Conservation (phyloP, 1,140 invertebrate genomes). For the Ceratina japonica region DNA sequence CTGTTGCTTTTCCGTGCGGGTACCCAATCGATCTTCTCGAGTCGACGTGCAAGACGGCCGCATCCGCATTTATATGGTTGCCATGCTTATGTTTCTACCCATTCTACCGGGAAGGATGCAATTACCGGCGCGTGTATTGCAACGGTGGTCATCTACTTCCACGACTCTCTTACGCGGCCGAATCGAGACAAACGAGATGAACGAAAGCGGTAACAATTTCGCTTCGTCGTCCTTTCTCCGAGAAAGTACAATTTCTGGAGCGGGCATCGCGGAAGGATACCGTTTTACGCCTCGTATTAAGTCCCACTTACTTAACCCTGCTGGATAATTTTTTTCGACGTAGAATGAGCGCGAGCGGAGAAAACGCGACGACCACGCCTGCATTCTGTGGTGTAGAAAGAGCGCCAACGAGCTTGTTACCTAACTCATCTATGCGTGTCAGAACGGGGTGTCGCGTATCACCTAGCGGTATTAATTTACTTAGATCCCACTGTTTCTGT, state of each 20-base stretch:
- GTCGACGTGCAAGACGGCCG: slow-evolving; percentile 20
- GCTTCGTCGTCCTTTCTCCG: not conserved
- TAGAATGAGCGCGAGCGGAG: slow-evolving; percentile 24
- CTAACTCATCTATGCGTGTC: slow-evolving; percentile 56
- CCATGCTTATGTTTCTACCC: slow-evolving; percentile 1
- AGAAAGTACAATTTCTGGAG: not conserved
- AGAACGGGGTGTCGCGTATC: slow-evolving; percentile 62
- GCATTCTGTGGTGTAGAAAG: slow-evolving; percentile 65
- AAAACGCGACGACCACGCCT: slow-evolving; percentile 59
- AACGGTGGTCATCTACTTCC: no score
- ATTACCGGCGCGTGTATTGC: not conserved
- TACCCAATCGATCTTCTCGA: slow-evolving; percentile 13
- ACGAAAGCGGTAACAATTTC: not conserved
- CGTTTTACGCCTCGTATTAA: not conserved
- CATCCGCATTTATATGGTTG: slow-evolving; percentile 52
- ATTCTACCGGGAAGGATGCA: not conserved
- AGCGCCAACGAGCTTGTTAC: slow-evolving; percentile 60
- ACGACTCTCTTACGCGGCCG: not conserved
- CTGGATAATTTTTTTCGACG: slow-evolving; percentile 13
- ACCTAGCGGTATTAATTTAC: slow-evolving; percentile 62
- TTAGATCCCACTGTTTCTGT: slow-evolving; percentile 46
- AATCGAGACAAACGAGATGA: not conserved
- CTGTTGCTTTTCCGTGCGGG: not conserved
- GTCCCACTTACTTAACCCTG: slow-evolving; percentile 10
- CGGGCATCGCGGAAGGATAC: not conserved